Conservation (phyloP, 1,140 invertebrate genomes). For the Solen grandis region DNA sequence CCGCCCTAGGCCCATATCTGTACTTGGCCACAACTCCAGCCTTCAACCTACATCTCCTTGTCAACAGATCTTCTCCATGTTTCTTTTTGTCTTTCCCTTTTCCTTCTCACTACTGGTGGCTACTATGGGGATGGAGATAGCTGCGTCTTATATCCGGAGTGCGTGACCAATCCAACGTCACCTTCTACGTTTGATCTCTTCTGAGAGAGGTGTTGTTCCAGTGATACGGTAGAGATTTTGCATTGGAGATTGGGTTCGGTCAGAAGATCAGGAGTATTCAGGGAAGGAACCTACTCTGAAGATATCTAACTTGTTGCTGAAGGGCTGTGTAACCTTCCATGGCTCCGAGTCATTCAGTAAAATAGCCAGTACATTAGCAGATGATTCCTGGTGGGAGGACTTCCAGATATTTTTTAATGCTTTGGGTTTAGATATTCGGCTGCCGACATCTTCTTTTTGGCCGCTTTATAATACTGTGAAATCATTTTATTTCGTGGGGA, state of each 20-base stretch:
- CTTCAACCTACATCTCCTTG: slow-evolving; percentile 25
- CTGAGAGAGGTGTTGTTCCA: not conserved
- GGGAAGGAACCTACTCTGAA: slow-evolving; percentile 7
- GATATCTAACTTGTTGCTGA: slow-evolving; percentile 5
- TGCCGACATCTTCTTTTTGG: not conserved
- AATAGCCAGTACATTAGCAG: not conserved
- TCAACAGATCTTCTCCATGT: slow-evolving; percentile 43
- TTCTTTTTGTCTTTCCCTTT: slow-evolving; percentile 36
- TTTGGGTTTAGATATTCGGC: not conserved
- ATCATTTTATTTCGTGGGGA: no score
- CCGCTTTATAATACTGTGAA: not conserved
- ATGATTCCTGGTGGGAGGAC: not conserved
- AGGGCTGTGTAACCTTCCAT: not conserved
- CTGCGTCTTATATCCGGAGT: not conserved
- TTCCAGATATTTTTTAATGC: not conserved
- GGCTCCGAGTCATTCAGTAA: slow-evolving; percentile 1
- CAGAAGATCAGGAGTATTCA: not conserved
- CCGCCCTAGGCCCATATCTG: slow-evolving; percentile 5
- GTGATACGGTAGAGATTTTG: no score
- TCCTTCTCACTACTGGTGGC: slow-evolving; percentile 27
- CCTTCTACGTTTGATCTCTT: not conserved
- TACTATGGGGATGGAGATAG: slow-evolving; percentile 44
- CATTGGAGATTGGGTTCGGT: not conserved
- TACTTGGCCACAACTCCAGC: slow-evolving; percentile 26
- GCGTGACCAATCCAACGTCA: slow-evolving; percentile 44